A percentile compares a stretch with the other conserved stretches of the same genome.
Evolutionary conservation across 2,113 vertebrate species (phyloP).

Genomic region (Diadophis punctatus): DNA sequence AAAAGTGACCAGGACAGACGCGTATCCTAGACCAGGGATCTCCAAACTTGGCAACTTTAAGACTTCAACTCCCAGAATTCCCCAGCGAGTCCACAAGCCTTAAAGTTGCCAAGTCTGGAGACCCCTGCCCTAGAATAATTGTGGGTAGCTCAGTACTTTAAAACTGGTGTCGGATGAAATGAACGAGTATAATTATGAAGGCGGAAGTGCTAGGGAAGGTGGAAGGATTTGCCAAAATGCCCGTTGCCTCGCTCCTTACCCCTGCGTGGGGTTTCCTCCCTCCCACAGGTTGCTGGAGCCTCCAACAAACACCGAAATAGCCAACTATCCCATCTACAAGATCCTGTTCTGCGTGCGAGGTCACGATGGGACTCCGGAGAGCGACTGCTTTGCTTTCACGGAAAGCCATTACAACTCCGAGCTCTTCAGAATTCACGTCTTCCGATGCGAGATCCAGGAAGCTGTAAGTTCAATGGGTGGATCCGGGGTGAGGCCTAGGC

Average conservation of each 20-base stretch:
- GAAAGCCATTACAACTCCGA: slow-evolving; percentile 98
- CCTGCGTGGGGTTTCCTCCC: background rate
- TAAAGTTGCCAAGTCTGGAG: background rate
- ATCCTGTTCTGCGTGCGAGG: slow-evolving; percentile 97
- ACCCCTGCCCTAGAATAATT: background rate
- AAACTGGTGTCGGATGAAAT: background rate
- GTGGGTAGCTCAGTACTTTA: too few species aligned
- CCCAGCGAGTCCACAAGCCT: background rate
- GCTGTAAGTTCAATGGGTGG: slow-evolving; percentile 78
- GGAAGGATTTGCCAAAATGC: background rate
- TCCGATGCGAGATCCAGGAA: slow-evolving; percentile 97
- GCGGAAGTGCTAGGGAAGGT: background rate
- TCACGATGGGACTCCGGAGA: slow-evolving; percentile 91
- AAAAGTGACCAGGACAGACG: too few species aligned
- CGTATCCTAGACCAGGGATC: background rate
- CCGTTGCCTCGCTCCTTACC: fast-evolving
- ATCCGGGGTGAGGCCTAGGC: background rate
- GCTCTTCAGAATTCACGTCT: slow-evolving; percentile 98
- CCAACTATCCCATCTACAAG: slow-evolving; percentile 98
- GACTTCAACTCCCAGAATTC: background rate
- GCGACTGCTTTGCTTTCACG: slow-evolving; percentile 98
- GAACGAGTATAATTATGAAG: background rate
- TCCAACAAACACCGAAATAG: slow-evolving; percentile 89
- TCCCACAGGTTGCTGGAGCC: slow-evolving; percentile 87
- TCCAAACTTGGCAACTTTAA: background rate